Percentiles rank a stretch among this genome's conserved stretches.
These are phyloP conservation scores for Petroica traversi DNA, from an alignment of 2,113 vertebrate species.

Conservation along the genomic window DNA sequence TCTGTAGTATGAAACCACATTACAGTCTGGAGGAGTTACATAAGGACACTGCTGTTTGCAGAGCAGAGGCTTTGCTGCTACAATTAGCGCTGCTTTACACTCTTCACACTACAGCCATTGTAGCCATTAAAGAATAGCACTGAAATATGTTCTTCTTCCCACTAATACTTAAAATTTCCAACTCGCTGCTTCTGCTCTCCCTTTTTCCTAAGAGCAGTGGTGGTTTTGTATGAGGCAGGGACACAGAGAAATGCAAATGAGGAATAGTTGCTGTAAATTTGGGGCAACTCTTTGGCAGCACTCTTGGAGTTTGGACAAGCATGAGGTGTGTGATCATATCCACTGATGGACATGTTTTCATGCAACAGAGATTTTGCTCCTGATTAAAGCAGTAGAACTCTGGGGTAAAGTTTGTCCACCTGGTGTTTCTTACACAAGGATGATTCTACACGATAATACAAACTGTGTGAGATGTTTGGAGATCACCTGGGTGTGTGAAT, in stretches of 20 bases:
- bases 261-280: background rate
- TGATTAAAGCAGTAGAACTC: background rate
- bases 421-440: background rate
- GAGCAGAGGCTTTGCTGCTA: background rate
- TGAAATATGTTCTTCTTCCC: background rate
- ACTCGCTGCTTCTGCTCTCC: background rate
- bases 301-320: background rate
- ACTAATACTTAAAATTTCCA: background rate
- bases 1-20: slow-evolving; percentile 1
- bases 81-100: background rate
- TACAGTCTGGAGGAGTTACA: background rate
- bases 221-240: background rate
- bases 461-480: background rate
- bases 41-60: slow-evolving; percentile 7
- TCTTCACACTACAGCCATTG: background rate
- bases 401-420: background rate
- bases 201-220: background rate
- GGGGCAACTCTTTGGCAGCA: accelerated
- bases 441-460: background rate
- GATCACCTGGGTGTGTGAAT: background rate
- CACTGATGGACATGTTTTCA: accelerated
- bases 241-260: background rate
- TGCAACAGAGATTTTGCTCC: background rate
- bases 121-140: background rate
- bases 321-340: background rate